Evolutionary conservation across 1,140 invertebrate genomes (phyloP), one percentile per base, ranked within the genome.

Genomic region (Ptiloglossa arizonensis): DNA sequence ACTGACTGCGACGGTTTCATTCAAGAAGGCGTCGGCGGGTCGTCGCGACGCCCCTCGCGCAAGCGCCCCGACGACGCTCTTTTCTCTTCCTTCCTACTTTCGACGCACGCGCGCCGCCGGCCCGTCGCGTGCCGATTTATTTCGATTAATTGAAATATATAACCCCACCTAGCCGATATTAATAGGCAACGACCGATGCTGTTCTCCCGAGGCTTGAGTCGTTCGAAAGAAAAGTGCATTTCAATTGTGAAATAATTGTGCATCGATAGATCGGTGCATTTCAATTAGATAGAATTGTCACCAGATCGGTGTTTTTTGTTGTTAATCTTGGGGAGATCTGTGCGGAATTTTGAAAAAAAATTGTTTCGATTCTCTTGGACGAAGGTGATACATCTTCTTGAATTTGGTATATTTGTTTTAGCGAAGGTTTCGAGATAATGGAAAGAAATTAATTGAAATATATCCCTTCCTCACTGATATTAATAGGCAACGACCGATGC

Each of bases 11-110:
- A 67, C 38, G 66, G 52, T 84, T 89, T 88, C 88, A 89, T 89
- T 89, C 88, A 89, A 86, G 86, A 89, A 88, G 87, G 86, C 86
- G 86, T 82, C 80, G 80, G 85, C 76, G 82, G n/a, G 80, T 78
- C 86, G 82, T 87, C 84, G 84, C 77, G 87, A 86, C 85, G 87
- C 78, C 48, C 44, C 29, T 50, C 68, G 83, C 85, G 80, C 85
- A 88, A 76, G 87, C 85, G 87, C 78, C 83, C 50, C 69, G 54
- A 67, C 70, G 54, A 6, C 38, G 38, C 24, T 22, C 22, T 72
- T 70, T 81, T 59, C 74, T 70, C 50, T 82, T 77, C 64, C 60
- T 70, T 81, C 63, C 22, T 64, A 27, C 54, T 66, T 32, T 35
- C 54, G 19, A 77, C 74, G 66, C 79, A 63, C 62, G 50, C 52